These are phyloP conservation scores for Lissonota sp. DNA, from an alignment of 2,888 invertebrate genomes.

Conservation along the genomic window DNA sequence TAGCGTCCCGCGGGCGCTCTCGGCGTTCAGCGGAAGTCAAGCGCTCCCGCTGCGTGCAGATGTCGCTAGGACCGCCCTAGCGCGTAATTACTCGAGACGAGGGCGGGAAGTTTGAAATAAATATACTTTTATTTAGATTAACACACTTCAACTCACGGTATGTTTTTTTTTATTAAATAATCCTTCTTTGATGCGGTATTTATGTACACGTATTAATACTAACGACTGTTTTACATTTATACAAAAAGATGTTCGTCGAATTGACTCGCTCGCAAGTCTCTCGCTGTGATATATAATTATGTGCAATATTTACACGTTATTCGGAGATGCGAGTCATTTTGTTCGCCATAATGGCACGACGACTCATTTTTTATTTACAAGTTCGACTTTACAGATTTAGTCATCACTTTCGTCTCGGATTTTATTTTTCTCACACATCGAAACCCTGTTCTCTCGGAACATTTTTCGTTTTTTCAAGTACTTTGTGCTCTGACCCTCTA, in stretches of 20 bases:
- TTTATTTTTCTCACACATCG: slow-evolving; percentile 30
- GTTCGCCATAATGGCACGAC: slow-evolving; percentile 5
- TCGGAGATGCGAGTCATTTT: slow-evolving; percentile 13
- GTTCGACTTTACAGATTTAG: slow-evolving; percentile 19
- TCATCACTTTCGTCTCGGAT: slow-evolving; percentile 30
- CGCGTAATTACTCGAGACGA: neutral
- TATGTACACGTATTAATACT: slow-evolving; percentile 58
- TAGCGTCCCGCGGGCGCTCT: slow-evolving; percentile 35
- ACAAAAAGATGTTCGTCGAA: slow-evolving; percentile 72
- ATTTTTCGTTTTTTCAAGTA: neutral
- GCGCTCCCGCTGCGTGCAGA: neutral
- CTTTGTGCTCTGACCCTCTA: slow-evolving; percentile 2
- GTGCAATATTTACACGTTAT: slow-evolving; percentile 53
- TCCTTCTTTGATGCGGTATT: slow-evolving; percentile 66
- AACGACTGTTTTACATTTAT: slow-evolving; percentile 78
- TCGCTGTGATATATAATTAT: slow-evolving; percentile 49
- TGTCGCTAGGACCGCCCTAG: neutral
- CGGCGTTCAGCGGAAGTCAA: neutral
- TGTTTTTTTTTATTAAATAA: slow-evolving; percentile 77
- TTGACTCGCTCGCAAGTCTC: slow-evolving; percentile 33
- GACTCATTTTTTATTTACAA: slow-evolving; percentile 66
- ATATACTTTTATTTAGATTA: neutral
- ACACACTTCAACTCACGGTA: slow-evolving; percentile 44
- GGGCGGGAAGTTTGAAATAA: neutral
- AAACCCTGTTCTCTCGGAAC: slow-evolving; percentile 10